A percentile compares a stretch with the other conserved stretches of the same genome.
Evolutionary conservation across 2,113 vertebrate species (phyloP).

Genomic region (Tachysurus vachellii): DNA sequence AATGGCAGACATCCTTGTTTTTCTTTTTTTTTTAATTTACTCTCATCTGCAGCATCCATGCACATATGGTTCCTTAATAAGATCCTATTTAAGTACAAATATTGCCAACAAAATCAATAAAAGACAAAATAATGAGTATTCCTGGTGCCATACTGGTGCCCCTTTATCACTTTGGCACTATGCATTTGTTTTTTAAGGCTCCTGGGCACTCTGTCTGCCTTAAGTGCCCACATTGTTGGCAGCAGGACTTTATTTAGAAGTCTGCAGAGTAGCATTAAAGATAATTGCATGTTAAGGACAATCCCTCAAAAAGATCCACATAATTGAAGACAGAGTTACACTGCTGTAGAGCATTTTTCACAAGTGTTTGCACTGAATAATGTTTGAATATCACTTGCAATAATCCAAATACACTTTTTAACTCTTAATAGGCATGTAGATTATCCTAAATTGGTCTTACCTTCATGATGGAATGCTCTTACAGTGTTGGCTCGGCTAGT

Average conservation of each 20-base stretch:
- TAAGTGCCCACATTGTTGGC: constrained; percentile 70
- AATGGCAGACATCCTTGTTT: constrained; percentile 56
- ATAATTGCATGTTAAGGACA: constrained; percentile 78
- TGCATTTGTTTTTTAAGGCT: constrained; percentile 65
- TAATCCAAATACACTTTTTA: background rate
- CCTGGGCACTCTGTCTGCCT: constrained; percentile 62
- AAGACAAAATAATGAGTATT: constrained; percentile 46
- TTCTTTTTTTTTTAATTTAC: constrained; percentile 49
- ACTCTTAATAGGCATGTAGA: background rate
- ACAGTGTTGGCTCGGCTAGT: constrained; percentile 97
- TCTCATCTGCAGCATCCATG: background rate
- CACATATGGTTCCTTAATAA: background rate
- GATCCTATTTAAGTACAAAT: constrained; percentile 28
- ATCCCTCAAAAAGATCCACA: constrained; percentile 71
- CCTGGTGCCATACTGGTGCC: constrained; percentile 41
- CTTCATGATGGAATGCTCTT: constrained; percentile 98
- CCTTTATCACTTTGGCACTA: constrained; percentile 55
- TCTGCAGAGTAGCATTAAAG: constrained; percentile 78
- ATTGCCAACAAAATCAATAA: constrained; percentile 55
- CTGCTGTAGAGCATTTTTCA: constrained; percentile 29
- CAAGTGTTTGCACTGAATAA: background rate
- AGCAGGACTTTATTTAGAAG: constrained; percentile 76
- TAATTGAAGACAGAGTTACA: constrained; percentile 49
- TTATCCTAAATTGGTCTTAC: constrained; percentile 65
- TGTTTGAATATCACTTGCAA: background rate